Base-by-base conservation (phyloP, 2,888 invertebrate genomes). In the Yponomeuta sedellus region DNA sequence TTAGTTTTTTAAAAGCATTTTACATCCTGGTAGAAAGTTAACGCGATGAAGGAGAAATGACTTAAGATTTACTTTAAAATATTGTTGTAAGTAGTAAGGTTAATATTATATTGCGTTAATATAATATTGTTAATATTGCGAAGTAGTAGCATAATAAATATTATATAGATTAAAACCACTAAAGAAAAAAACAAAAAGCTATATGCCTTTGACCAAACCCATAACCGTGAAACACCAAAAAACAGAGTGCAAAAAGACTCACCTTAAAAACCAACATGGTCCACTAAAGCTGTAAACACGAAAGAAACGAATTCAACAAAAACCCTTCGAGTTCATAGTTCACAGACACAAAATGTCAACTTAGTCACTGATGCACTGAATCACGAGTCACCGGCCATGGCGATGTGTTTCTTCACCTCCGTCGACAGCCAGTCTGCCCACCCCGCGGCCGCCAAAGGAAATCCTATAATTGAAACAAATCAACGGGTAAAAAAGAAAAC, bases 381-480 rank as follows among this genome's bases (percentile, higher is more conserved):
- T 56, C 64, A 40, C 56, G 19, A 64, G 28, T 56, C 56, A 19
- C 34, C 70, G 68, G 61, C 69, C 56, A 59, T 34, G 61, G 65
- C 71, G 70, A 74, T 74, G 71, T 74, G 75, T 82, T 79, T 81
- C 82, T 69, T 79, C 86, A 85, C 76, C 77, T 82, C 86, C 85
- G 80, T 67, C 71, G 78, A 52, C 77, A 77, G 75, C 76, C 70
- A 70, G 71, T 71, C 75, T 73, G 74, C 74, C 81, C 80, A 79
- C 71, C 78, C 81, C 80, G 79, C 79, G 80, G 82, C 75, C 78
- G 79, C 80, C 79, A 73, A 76, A 82, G 78, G 85, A 86, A 87
- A 85, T 74, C 88, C 91, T 91, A 87, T 82, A 91, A 91, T 89
- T 88, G 79, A 69, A 86, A 83, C 74, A 82, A 82, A 83, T 78